Percentiles rank a stretch among this genome's conserved stretches.
Evolutionary conservation across 2,113 vertebrate species (phyloP).

Genomic region (Rattus norvegicus): GRCr8 NC_086032.1:28689501-28690000

Average conservation of each 20-base stretch:
- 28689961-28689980: background rate
- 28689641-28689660: background rate
- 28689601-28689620: background rate
- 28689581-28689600: background rate
- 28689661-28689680: fast-evolving
- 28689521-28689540: no score
- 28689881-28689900: background rate
- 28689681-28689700: background rate
- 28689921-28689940: background rate
- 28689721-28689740: background rate
- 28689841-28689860: background rate
- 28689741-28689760: background rate
- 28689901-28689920: background rate
- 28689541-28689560: no score
- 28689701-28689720: background rate
- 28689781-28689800: background rate
- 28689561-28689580: background rate
- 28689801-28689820: background rate
- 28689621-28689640: background rate
- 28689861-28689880: background rate
- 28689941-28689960: background rate
- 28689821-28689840: background rate
- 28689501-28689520: no score
- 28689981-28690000: background rate
- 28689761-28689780: background rate